These are phyloP conservation scores for Phoenicopterus ruber DNA, from an alignment of 2,113 vertebrate species.

Conservation along the genomic window DNA sequence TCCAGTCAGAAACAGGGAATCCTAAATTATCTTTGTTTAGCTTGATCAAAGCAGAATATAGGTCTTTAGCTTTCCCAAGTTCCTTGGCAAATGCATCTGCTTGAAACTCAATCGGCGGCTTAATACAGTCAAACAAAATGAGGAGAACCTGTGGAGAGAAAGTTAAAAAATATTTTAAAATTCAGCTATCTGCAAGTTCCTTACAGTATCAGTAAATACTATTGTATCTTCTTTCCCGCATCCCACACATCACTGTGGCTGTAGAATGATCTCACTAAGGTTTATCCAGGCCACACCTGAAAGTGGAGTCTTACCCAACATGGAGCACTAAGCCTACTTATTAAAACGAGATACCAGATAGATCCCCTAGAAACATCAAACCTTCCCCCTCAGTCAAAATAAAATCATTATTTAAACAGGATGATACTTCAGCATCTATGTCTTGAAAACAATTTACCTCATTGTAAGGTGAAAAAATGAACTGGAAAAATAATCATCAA, in stretches of 20 bases:
- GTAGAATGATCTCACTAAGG: background rate
- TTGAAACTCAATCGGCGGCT: slow-evolving; percentile 97
- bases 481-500: slow-evolving; percentile 99
- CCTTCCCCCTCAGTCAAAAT: background rate
- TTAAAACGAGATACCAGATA: background rate
- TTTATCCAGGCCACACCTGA: background rate
- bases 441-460: slow-evolving; percentile 80
- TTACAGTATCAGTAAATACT: background rate
- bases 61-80: slow-evolving; percentile 91
- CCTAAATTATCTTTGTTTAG: slow-evolving; percentile 98
- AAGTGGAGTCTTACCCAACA: background rate
- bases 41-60: slow-evolving; percentile 96
- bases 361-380: background rate
- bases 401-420: background rate
- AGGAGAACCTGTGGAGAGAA: slow-evolving; percentile 82
- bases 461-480: slow-evolving; percentile 98
- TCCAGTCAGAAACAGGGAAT: slow-evolving; percentile 96
- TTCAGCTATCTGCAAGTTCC: background rate
- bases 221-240: background rate
- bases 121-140: slow-evolving; percentile 93
- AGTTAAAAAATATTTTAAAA: background rate
- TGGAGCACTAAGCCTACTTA: background rate
- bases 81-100: slow-evolving; percentile 92
- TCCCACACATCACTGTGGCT: background rate
- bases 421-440: background rate